Base-by-base conservation (phyloP, 2,113 vertebrate genomes). In the Callipepla squamata region DNA sequence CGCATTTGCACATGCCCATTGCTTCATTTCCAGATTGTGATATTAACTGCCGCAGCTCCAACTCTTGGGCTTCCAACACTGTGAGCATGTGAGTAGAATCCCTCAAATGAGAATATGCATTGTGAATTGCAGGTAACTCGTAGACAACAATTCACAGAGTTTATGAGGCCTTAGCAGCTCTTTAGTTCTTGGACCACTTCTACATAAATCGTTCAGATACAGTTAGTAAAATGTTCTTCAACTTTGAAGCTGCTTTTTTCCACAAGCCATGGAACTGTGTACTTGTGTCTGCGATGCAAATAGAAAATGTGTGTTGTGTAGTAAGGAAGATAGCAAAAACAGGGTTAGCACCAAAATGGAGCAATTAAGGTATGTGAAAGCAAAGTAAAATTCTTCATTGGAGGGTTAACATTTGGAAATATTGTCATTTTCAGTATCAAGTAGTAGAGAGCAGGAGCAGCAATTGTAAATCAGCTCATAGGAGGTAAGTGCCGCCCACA, bases 401-500 rank as follows among this genome's bases (percentile, higher is more conserved):
- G 65, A 57, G 47, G 11, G 32, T 13, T 87, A 78, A 22, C 15
- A 28, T 68, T 68, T 78, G 38, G 57, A 45, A 88, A 1, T 13
- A 72, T 10, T 68, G 28, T 58, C 57, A 40, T 58, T 30, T 34
- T 88, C 68, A 18, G 11, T 61, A 68, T 76, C 30, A 68, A 73
- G 45, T 28, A 88, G 40, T 32, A 66, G 32, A 13, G 2, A 58
- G 36, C 25, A 92, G 70, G 57, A 83, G 85, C 65, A 67, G 65
- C 57, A 73, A 2, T 55, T 86, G 34, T 36, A 65, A 45, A 50
- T 88, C n/a, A 50, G 45, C 68, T 88, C 40, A 57, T 6, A 45
- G 87, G 90, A 92, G 81, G 87, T 94, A 72, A 67, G 61, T 90
- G 73, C 80, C 94, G 75, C 93, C 91, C 75, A 63, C 91, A 85